Evolutionary conservation across 2,888 invertebrate genomes (phyloP).

Genomic region (Gymnocheta viridis): DNA sequence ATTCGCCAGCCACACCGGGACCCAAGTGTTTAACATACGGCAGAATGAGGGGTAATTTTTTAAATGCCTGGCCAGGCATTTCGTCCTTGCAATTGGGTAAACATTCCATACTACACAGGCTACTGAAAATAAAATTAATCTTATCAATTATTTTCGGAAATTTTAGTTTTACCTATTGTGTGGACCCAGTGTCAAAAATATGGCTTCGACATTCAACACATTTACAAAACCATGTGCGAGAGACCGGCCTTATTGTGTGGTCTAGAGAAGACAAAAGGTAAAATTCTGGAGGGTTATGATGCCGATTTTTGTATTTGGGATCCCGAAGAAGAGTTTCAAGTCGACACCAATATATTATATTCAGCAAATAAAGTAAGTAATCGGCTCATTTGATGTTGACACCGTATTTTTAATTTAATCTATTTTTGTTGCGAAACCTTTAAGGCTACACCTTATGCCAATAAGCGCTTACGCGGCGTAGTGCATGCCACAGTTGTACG

Average conservation of each 20-base stretch:
- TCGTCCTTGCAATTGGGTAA: conserved; percentile 88
- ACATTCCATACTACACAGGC: neutral
- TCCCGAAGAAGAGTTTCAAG: conserved; percentile 85
- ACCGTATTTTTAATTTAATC: conserved; percentile 52
- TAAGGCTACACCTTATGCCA: conserved; percentile 87
- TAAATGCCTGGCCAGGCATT: conserved; percentile 89
- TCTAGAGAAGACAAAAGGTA: conserved; percentile 85
- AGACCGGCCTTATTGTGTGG: conserved; percentile 86
- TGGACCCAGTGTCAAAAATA: conserved; percentile 86
- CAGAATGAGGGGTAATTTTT: conserved; percentile 84
- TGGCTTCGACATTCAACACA: conserved; percentile 83
- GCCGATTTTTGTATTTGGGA: conserved; percentile 89
- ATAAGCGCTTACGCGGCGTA: conserved; percentile 84
- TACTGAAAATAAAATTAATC: neutral
- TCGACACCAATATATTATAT: conserved; percentile 84
- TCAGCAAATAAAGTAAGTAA: conserved; percentile 86
- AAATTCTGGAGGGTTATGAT: conserved; percentile 85
- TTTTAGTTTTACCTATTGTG: conserved; percentile 85
- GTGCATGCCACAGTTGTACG: conserved; percentile 86
- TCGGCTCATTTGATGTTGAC: conserved; percentile 71
- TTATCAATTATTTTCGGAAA: neutral
- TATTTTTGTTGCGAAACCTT: neutral
- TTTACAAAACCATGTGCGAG: conserved; percentile 85
- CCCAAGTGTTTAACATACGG: conserved; percentile 83
- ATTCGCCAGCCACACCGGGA: conserved; percentile 87